Conservation (phyloP, 1,140 invertebrate genomes). For the Halyomorpha halys region DNA sequence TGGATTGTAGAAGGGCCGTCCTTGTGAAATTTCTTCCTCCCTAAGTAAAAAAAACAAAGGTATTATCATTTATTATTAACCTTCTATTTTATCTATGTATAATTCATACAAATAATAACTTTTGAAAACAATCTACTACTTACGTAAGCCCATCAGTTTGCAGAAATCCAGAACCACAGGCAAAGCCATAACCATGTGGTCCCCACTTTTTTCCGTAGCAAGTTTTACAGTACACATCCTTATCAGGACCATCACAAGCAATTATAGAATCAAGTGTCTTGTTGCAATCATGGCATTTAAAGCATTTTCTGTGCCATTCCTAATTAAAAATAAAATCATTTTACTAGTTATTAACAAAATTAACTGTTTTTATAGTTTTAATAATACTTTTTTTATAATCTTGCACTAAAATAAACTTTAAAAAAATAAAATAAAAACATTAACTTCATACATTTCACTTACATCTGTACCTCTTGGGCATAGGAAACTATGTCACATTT, state of each 20-base stretch:
- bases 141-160: conserved; percentile 78
- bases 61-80: neutral
- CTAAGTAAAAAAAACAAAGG: conserved; percentile 37
- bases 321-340: conserved; percentile 36
- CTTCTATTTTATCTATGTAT: neutral
- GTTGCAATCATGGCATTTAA: conserved; percentile 89
- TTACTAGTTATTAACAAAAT: too few relatives aligned
- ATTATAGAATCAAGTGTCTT: conserved; percentile 87
- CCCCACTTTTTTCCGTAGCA: conserved; percentile 90
- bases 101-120: neutral
- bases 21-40: conserved; percentile 67
- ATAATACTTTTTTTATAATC: too few relatives aligned
- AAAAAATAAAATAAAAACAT: too few relatives aligned
- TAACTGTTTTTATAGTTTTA: too few relatives aligned
- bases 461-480: too few relatives aligned
- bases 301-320: conserved; percentile 97
- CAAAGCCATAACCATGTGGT: conserved; percentile 89
- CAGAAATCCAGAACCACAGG: conserved; percentile 86
- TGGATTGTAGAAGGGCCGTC: conserved; percentile 65
- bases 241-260: conserved; percentile 81
- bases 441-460: too few relatives aligned
- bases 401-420: too few relatives aligned
- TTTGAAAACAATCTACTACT: conserved; percentile 36
- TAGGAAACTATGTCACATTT: too few relatives aligned
- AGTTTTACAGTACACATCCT: conserved; percentile 86